phyloP scores from a whole-genome alignment of 2,797 vertebrate species.

The Cossypha niveicapilla region DNA sequence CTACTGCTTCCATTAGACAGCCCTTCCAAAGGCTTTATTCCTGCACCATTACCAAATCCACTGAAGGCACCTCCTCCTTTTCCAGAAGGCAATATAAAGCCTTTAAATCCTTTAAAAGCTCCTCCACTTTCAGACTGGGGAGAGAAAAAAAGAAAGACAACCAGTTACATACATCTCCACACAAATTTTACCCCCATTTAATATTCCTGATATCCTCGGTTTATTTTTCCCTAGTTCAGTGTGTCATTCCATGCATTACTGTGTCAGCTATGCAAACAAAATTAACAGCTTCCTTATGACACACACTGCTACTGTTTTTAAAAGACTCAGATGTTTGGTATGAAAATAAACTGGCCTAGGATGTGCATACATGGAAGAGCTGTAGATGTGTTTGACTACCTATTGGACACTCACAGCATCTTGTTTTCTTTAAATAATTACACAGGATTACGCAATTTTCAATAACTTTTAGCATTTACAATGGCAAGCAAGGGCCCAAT shows the following conservation, averaged over 20 bases:
- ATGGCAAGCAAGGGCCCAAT: background rate
- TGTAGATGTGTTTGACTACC: background rate
- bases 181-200: background rate
- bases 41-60: conserved; percentile 68
- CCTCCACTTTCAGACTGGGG: conserved; percentile 74
- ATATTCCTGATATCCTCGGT: background rate
- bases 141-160: background rate
- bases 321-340: background rate
- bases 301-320: background rate
- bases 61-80: conserved; percentile 66
- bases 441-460: background rate
- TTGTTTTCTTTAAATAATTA: background rate
- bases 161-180: background rate
- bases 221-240: background rate
- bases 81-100: conserved; percentile 69
- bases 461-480: background rate
- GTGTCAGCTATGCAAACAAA: background rate
- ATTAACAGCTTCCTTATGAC: conserved; percentile 5
- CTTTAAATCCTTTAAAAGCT: conserved; percentile 81
- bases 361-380: background rate
- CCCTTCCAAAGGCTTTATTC: conserved; percentile 68
- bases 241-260: background rate
- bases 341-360: conserved; percentile 3
- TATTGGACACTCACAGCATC: background rate
- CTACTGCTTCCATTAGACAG: conserved; percentile 73